A percentile compares a stretch with the other conserved stretches of the same genome.
These are phyloP conservation scores for Tetragonisca angustula DNA, from an alignment of 2,888 invertebrate species.

Conservation along the genomic window DNA sequence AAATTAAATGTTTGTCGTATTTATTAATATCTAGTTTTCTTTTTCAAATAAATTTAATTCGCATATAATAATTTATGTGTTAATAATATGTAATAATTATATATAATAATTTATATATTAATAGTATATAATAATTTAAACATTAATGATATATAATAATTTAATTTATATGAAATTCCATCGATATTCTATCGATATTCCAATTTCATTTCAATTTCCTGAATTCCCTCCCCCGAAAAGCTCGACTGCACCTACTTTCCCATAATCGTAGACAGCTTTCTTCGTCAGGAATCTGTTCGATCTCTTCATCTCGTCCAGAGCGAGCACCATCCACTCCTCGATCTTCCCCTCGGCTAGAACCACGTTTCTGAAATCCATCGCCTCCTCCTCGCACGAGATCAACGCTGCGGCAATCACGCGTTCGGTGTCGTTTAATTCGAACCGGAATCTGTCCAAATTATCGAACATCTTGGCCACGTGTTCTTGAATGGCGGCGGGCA, in stretches of 20 bases:
- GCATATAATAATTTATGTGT: too few species aligned
- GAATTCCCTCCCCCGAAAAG: background rate
- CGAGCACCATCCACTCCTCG: constrained; percentile 96
- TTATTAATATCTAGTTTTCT: too few species aligned
- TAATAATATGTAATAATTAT: too few species aligned
- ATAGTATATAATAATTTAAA: too few species aligned
- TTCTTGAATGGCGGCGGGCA: constrained; percentile 93
- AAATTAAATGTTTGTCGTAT: too few species aligned
- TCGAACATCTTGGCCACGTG: constrained; percentile 99
- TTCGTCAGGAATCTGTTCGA: constrained; percentile 94
- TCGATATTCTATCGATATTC: too few species aligned
- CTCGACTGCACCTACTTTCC: constrained; percentile 86
- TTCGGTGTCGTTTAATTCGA: constrained; percentile 88
- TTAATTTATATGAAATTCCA: too few species aligned
- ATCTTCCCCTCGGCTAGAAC: constrained; percentile 92
- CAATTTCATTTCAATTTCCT: background rate
- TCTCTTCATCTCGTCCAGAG: constrained; percentile 92
- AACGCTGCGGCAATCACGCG: constrained; percentile 91
- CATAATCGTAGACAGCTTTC: constrained; percentile 94
- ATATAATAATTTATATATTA: too few species aligned
- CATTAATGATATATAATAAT: too few species aligned
- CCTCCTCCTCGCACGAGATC: constrained; percentile 94
- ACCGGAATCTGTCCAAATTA: constrained; percentile 91
- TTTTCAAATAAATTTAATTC: too few species aligned
- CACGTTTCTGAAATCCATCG: constrained; percentile 91